These are phyloP conservation scores for Myotis pilosus DNA, from an alignment of 2,797 vertebrate genomes.

Conservation along the genomic window DNA sequence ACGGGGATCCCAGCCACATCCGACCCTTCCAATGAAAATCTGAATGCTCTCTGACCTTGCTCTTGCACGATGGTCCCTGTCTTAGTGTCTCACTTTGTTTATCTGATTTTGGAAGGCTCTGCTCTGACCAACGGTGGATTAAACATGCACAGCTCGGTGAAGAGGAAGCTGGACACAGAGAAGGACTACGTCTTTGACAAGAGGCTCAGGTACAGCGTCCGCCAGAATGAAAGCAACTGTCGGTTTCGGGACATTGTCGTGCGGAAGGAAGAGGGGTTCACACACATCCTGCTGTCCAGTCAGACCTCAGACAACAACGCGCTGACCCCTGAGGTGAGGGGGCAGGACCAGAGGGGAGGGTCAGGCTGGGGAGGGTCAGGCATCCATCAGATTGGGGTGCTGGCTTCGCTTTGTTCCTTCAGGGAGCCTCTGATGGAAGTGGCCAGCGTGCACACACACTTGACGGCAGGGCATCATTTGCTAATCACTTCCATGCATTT, in stretches of 20 bases:
- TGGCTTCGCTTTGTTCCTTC: not conserved
- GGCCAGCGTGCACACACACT: fast-evolving
- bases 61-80: fast-evolving
- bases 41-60: fast-evolving
- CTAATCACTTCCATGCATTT: fast-evolving
- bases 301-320: slow-evolving; percentile 98
- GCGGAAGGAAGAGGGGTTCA: slow-evolving; percentile 97
- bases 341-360: not conserved
- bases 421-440: not conserved
- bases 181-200: slow-evolving; percentile 97
- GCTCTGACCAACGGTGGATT: slow-evolving; percentile 90
- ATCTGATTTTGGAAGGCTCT: slow-evolving; percentile 86
- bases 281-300: slow-evolving; percentile 96
- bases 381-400: not conserved
- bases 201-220: slow-evolving; percentile 96
- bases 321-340: slow-evolving; percentile 96
- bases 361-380: not conserved
- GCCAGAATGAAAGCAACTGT: slow-evolving; percentile 96
- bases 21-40: fast-evolving
- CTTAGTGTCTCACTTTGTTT: slow-evolving; percentile 37
- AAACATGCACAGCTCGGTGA: slow-evolving; percentile 91
- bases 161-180: slow-evolving; percentile 94
- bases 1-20: fast-evolving
- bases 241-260: slow-evolving; percentile 98
- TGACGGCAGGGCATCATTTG: fast-evolving